These are phyloP conservation scores for Pimpla rufipes DNA, from an alignment of 2,888 invertebrate genomes.

Conservation along the genomic window DNA sequence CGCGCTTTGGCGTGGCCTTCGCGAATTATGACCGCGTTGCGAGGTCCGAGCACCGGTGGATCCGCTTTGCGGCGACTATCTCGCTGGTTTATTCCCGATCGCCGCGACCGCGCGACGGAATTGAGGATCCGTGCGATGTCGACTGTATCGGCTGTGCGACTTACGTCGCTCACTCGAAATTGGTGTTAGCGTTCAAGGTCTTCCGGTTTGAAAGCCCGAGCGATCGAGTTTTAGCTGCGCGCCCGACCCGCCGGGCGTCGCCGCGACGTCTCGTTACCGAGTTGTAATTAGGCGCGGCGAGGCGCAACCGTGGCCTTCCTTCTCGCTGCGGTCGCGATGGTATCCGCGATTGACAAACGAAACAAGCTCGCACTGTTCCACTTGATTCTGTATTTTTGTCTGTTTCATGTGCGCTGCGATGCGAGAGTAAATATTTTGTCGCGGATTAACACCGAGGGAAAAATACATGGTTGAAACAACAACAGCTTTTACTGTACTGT, in stretches of 20 bases:
- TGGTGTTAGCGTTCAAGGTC: neutral
- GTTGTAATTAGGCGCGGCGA: conserved; percentile 48
- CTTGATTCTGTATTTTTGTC: too few relatives aligned
- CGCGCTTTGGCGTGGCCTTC: neutral
- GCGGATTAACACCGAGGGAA: too few relatives aligned
- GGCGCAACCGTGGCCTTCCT: conserved; percentile 52
- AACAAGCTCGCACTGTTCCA: neutral
- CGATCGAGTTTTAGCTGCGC: conserved; percentile 10
- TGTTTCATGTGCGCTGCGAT: too few relatives aligned
- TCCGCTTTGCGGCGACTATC: neutral
- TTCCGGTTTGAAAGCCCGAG: conserved; percentile 20
- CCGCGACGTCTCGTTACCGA: conserved; percentile 33
- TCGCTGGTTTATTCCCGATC: neutral
- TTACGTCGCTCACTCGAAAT: too few relatives aligned
- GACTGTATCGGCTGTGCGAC: too few relatives aligned
- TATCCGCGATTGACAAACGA: neutral
- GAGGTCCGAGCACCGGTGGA: too few relatives aligned
- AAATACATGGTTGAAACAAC: too few relatives aligned
- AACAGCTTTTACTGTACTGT: too few relatives aligned
- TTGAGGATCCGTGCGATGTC: neutral
- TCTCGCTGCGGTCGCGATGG: conserved; percentile 5
- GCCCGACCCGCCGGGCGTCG: conserved; percentile 17
- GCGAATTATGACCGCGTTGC: too few relatives aligned
- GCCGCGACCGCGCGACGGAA: neutral
- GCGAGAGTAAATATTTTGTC: too few relatives aligned